Conservation (phyloP, 1,140 invertebrate species). For the Arctopsyche grandis region DNA sequence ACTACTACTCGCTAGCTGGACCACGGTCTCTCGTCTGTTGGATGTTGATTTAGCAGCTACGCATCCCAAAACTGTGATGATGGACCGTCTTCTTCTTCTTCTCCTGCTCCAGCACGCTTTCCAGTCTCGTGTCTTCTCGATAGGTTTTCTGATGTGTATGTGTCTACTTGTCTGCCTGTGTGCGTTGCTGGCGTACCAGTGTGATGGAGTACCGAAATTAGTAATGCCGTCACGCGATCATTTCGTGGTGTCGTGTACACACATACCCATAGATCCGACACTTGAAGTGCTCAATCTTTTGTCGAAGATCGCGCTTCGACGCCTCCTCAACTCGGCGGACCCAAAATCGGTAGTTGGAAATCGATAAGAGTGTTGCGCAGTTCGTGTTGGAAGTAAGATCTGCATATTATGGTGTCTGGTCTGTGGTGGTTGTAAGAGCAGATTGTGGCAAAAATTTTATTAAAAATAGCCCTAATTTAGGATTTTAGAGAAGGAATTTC, state of each 20-base stretch:
- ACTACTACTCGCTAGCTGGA: no score
- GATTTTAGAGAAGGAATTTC: no score
- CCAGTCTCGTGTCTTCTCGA: background rate
- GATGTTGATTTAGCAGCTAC: background rate
- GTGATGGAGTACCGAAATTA: constrained; percentile 43
- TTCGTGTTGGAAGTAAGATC: no score
- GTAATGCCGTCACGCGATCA: constrained; percentile 42
- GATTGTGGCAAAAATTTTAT: no score
- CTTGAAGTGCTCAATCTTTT: constrained; percentile 32
- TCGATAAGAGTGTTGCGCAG: background rate
- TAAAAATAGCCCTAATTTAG: no score
- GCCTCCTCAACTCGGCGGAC: background rate
- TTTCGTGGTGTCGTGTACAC: constrained; percentile 33
- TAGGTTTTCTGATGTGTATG: background rate
- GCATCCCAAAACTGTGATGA: background rate
- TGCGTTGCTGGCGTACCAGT: background rate
- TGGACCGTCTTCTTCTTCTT: no score
- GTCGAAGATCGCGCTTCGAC: constrained; percentile 11
- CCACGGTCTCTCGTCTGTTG: background rate
- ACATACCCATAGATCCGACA: constrained; percentile 4
- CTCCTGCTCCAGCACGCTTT: background rate
- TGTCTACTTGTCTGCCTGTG: background rate
- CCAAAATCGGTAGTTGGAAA: background rate
- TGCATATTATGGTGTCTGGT: no score
- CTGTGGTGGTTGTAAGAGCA: no score